These are phyloP conservation scores for Passer domesticus DNA, from an alignment of 2,113 vertebrate species.

Conservation along the genomic window DNA sequence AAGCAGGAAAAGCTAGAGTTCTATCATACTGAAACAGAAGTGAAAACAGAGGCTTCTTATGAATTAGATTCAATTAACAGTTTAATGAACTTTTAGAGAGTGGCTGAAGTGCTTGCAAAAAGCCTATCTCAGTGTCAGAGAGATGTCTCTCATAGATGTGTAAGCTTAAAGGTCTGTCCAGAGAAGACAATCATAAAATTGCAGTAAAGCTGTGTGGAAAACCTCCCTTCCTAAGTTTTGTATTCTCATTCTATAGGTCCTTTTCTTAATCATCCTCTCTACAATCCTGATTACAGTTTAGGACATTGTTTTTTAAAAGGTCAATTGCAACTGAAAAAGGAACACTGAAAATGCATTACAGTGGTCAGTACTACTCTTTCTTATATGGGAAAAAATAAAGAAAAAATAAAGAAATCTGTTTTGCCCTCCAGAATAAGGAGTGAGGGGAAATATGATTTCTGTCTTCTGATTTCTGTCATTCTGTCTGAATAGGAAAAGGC, in stretches of 20 bases:
- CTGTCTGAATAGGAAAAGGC: not conserved
- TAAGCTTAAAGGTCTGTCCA: not conserved
- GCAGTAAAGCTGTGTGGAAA: not conserved
- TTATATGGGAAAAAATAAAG: not conserved
- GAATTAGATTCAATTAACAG: conserved; percentile 7
- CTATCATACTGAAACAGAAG: not conserved
- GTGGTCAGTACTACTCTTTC: not conserved
- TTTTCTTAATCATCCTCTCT: not conserved
- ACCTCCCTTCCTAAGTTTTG: not conserved
- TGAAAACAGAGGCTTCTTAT: not conserved
- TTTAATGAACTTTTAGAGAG: conserved; percentile 15
- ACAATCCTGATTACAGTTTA: not conserved
- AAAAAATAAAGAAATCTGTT: not conserved
- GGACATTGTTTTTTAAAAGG: fast-evolving
- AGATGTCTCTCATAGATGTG: not conserved
- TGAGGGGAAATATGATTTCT: not conserved
- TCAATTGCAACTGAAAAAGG: not conserved
- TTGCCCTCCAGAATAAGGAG: not conserved
- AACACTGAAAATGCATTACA: not conserved
- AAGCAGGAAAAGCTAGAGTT: not conserved
- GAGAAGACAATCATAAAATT: not conserved
- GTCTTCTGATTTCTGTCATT: not conserved
- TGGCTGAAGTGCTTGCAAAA: not conserved
- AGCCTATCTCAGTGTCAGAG: not conserved
- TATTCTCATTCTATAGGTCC: not conserved